phyloP scores from a whole-genome alignment of 2,797 vertebrate species.

The Cryptoprocta ferox region DNA sequence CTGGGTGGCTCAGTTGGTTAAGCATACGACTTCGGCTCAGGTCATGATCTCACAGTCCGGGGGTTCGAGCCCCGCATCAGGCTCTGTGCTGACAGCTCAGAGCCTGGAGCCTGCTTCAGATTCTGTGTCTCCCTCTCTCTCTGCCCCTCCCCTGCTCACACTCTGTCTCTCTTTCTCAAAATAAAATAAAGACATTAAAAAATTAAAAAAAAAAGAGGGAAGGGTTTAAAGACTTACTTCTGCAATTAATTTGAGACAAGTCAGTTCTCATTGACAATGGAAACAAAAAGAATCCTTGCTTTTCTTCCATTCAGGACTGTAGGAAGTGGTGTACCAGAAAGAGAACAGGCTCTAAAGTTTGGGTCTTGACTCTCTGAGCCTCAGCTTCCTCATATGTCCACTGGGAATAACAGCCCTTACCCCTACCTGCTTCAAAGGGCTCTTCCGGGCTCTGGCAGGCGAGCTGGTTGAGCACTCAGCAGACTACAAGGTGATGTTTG shows the following conservation, averaged over 20 bases:
- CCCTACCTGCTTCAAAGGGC: neutral
- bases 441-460: neutral
- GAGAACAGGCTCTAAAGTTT: neutral
- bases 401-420: neutral
- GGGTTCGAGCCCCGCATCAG: too few relatives aligned
- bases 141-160: too few relatives aligned
- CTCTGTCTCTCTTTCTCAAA: too few relatives aligned
- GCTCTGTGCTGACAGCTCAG: too few relatives aligned
- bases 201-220: too few relatives aligned
- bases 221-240: neutral
- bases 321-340: neutral
- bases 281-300: neutral
- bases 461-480: neutral
- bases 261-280: neutral
- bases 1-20: too few relatives aligned
- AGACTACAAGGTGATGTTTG: neutral
- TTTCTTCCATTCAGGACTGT: neutral
- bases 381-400: neutral
- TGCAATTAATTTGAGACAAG: neutral
- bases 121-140: too few relatives aligned
- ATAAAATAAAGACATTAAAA: too few relatives aligned
- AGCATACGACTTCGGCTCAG: too few relatives aligned
- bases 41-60: too few relatives aligned
- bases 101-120: too few relatives aligned
- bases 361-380: neutral